Conservation (phyloP, 1,140 invertebrate genomes). For the Apis cerana region DNA sequence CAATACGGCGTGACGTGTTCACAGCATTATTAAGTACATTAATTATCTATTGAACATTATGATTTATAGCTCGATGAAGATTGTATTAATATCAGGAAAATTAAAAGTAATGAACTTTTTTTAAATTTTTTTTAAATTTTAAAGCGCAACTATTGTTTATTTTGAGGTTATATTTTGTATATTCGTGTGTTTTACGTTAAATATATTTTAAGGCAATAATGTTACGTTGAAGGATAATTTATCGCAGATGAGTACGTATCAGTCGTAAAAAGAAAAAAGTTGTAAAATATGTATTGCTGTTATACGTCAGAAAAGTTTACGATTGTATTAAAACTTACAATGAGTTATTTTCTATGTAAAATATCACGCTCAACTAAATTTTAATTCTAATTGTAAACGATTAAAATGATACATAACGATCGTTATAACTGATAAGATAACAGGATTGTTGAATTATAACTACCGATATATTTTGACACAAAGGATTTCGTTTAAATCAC, state of each 20-base stretch:
- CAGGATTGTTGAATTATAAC: neutral
- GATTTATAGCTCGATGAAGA: neutral
- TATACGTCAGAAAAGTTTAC: neutral
- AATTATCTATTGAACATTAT: neutral
- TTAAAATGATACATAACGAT: neutral
- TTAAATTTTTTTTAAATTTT: no score
- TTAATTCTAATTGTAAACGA: neutral
- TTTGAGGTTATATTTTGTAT: no score
- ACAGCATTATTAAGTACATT: neutral
- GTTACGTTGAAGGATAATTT: neutral
- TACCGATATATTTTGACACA: neutral
- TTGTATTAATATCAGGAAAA: no score
- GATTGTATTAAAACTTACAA: neutral
- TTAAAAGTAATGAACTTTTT: no score
- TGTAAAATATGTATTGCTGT: neutral
- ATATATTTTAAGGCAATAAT: neutral
- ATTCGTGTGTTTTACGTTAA: no score
- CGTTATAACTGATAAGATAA: neutral
- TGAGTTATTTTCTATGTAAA: neutral
- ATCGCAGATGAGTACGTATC: neutral
- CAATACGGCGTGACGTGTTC: neutral
- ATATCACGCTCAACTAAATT: neutral
- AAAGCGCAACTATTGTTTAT: no score
- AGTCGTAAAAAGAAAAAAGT: neutral
- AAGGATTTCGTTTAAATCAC: neutral